phyloP scores from a whole-genome alignment of 2,888 invertebrate genomes.

The Synergus japonicus region DNA sequence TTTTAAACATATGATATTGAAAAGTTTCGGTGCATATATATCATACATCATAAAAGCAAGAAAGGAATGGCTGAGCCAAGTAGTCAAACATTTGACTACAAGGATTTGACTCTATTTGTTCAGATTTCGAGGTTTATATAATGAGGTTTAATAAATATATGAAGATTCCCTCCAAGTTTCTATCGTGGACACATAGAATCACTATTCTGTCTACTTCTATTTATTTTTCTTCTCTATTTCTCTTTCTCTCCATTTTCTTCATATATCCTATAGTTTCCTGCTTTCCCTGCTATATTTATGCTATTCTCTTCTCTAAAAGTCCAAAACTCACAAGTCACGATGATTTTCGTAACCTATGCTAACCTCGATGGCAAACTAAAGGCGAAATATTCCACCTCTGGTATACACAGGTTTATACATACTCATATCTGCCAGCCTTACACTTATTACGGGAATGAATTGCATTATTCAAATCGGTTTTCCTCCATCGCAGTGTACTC shows the following conservation, averaged over 20 bases:
- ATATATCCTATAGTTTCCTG: background rate
- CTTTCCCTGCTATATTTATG: background rate
- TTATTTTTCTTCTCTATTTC: conserved; percentile 28
- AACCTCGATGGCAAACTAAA: conserved; percentile 39
- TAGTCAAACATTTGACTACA: too few species aligned
- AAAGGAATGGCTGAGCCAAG: too few species aligned
- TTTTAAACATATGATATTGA: too few species aligned
- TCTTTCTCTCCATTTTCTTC: conserved; percentile 30
- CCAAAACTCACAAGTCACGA: conserved; percentile 36
- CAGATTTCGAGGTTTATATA: background rate
- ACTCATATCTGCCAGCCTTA: conserved; percentile 45
- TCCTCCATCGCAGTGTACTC: conserved; percentile 46
- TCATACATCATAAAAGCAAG: too few species aligned
- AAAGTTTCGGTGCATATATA: too few species aligned
- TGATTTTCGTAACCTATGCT: conserved; percentile 34
- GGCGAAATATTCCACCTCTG: conserved; percentile 29
- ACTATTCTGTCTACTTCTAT: conserved; percentile 32
- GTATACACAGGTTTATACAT: conserved; percentile 30
- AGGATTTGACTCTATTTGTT: background rate
- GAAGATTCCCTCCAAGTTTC: conserved; percentile 1
- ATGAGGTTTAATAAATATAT: conserved; percentile 14
- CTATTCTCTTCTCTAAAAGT: conserved; percentile 26
- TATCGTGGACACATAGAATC: background rate
- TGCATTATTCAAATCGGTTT: conserved; percentile 60
- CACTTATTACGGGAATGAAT: conserved; percentile 58